These are phyloP conservation scores for Parotocinclus haroldoi DNA, from an alignment of 2,797 vertebrate genomes.

Conservation along the genomic window DNA sequence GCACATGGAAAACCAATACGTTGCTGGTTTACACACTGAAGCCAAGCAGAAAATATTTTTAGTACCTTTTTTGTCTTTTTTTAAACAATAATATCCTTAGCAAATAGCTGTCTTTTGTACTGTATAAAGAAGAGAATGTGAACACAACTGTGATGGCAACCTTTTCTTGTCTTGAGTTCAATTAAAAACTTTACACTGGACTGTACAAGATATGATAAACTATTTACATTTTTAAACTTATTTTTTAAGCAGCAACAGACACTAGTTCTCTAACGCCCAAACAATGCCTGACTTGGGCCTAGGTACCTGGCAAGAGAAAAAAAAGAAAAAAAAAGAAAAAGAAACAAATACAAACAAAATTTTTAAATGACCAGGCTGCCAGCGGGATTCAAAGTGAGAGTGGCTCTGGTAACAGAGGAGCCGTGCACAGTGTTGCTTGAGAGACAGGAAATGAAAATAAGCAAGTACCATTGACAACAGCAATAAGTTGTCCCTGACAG, in stretches of 20 bases:
- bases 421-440: constrained; percentile 86
- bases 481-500: constrained; percentile 79
- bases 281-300: constrained; percentile 89
- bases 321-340: constrained; percentile 43
- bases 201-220: constrained; percentile 99
- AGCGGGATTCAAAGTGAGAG: constrained; percentile 71
- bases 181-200: constrained; percentile 99
- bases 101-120: constrained; percentile 84
- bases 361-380: constrained; percentile 82
- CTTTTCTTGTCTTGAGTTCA: constrained; percentile 84
- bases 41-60: constrained; percentile 82
- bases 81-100: constrained; percentile 85
- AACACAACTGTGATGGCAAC: constrained; percentile 95
- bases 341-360: constrained; percentile 38
- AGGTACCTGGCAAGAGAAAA: constrained; percentile 86
- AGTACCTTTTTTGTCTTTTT: constrained; percentile 65
- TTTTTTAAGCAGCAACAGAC: constrained; percentile 99
- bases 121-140: constrained; percentile 91
- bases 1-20: constrained; percentile 93
- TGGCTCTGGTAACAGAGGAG: constrained; percentile 74
- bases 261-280: constrained; percentile 75
- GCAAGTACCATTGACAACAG: constrained; percentile 87
- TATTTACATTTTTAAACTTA: constrained; percentile 99
- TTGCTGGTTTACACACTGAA: constrained; percentile 94
- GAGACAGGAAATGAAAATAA: constrained; percentile 77